These are phyloP conservation scores for Acromyrmex heyeri DNA, from an alignment of 1,140 invertebrate genomes.

Conservation along the genomic window DNA sequence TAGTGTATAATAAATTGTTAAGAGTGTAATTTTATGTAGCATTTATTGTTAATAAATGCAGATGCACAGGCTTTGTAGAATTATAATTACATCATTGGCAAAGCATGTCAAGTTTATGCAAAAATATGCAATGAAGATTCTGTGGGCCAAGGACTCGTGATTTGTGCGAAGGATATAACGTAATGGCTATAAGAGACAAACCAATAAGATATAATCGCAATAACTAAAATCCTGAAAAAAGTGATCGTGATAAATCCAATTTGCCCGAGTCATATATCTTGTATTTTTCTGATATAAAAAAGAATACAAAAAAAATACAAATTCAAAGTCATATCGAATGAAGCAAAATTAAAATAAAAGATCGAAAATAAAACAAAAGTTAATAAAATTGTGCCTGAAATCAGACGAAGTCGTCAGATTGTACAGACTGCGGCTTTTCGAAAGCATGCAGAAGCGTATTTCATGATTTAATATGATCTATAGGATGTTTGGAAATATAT, in stretches of 20 bases:
- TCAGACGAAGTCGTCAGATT: slow-evolving; percentile 51
- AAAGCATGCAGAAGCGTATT: background rate
- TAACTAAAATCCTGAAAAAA: background rate
- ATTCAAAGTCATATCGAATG: background rate
- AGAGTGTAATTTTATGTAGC: background rate
- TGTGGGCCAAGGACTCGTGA: slow-evolving; percentile 23
- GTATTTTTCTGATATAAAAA: background rate
- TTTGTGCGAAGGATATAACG: background rate
- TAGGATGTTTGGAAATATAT: slow-evolving; percentile 13
- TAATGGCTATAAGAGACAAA: background rate
- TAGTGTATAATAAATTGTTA: background rate
- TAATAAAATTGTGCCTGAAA: slow-evolving; percentile 10
- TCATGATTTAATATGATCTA: slow-evolving; percentile 25
- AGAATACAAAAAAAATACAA: background rate
- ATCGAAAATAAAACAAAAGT: background rate
- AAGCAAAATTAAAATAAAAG: background rate
- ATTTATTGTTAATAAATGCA: slow-evolving; percentile 11
- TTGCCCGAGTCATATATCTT: background rate
- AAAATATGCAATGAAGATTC: slow-evolving; percentile 25
- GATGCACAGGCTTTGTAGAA: background rate
- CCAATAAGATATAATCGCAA: slow-evolving; percentile 11
- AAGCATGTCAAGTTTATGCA: slow-evolving; percentile 27
- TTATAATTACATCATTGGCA: background rate
- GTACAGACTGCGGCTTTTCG: slow-evolving; percentile 14
- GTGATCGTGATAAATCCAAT: slow-evolving; percentile 4